Conservation (phyloP, 2,113 vertebrate species). For the Oxyura jamaicensis region DNA sequence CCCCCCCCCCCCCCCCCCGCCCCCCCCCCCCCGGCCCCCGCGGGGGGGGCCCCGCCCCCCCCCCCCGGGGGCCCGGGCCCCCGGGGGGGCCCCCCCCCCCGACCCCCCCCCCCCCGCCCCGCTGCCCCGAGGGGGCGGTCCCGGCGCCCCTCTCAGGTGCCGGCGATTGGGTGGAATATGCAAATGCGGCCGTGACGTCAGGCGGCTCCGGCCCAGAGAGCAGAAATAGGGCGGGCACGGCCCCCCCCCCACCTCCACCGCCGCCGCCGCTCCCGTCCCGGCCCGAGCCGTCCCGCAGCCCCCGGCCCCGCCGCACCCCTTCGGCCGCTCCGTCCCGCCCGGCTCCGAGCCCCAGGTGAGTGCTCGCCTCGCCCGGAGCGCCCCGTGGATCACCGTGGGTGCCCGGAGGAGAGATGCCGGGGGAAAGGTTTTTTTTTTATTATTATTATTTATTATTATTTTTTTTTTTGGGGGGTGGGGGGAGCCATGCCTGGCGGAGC, state of each 20-base stretch:
- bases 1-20: too few relatives aligned
- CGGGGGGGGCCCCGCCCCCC: neutral
- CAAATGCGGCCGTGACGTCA: constrained; percentile 87
- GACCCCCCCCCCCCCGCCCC: neutral
- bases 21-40: neutral
- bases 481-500: too few relatives aligned
- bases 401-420: too few relatives aligned
- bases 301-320: too few relatives aligned
- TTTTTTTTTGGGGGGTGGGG: too few relatives aligned
- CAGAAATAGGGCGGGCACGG: constrained; percentile 89
- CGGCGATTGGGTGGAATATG: constrained; percentile 78
- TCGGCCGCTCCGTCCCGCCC: too few relatives aligned
- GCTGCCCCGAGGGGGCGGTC: neutral
- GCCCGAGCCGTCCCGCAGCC: too few relatives aligned
- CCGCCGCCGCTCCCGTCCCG: neutral
- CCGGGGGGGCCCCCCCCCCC: neutral
- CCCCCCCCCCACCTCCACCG: constrained; percentile 8
- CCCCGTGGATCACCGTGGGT: too few relatives aligned
- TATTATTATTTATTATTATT: too few relatives aligned
- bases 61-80: too few relatives aligned
- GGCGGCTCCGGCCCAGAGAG: constrained; percentile 78
- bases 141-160: constrained; percentile 76
- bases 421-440: too few relatives aligned
- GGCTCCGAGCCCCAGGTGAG: neutral
- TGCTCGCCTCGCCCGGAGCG: neutral